Evolutionary conservation across 2,113 vertebrate species (phyloP).

Genomic region (Neogale vison): DNA sequence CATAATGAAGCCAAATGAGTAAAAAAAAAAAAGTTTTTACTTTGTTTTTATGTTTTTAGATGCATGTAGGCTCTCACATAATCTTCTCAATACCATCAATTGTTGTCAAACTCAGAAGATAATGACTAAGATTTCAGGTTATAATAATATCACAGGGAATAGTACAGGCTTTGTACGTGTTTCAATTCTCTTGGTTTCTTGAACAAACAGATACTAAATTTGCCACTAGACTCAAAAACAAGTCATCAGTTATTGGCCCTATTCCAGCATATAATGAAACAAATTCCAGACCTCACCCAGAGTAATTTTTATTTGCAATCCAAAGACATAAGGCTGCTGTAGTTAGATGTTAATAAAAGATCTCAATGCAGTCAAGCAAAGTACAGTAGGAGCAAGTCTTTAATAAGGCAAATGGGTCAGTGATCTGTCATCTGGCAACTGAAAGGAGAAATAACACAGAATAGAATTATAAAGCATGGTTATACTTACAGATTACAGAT

Average conservation of each 20-base stretch:
- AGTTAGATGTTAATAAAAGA: slow-evolving; percentile 48
- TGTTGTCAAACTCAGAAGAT: slow-evolving; percentile 5
- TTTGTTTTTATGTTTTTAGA: not conserved
- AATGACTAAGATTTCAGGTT: not conserved
- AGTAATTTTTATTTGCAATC: slow-evolving; percentile 48
- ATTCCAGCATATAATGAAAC: not conserved
- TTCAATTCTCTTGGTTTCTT: slow-evolving; percentile 49
- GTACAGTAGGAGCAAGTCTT: not conserved
- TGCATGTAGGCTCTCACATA: not conserved
- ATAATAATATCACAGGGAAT: not conserved
- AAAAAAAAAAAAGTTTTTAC: not conserved
- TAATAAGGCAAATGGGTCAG: not conserved
- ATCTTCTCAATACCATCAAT: not conserved
- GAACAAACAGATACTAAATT: slow-evolving; percentile 45
- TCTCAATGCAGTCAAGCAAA: not conserved
- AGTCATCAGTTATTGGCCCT: not conserved
- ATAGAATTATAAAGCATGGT: not conserved
- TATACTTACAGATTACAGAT: not conserved
- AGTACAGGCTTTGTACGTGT: not conserved
- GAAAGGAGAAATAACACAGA: not conserved
- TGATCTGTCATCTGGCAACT: not conserved
- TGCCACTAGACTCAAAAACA: slow-evolving; percentile 25
- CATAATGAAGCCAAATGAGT: not conserved
- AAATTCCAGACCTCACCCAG: slow-evolving; percentile 26
- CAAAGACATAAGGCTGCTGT: not conserved